Percentiles rank a stretch among this genome's conserved stretches.
Evolutionary conservation across 2,113 vertebrate genomes (phyloP).

Genomic region (Megaptera novaeangliae): DNA sequence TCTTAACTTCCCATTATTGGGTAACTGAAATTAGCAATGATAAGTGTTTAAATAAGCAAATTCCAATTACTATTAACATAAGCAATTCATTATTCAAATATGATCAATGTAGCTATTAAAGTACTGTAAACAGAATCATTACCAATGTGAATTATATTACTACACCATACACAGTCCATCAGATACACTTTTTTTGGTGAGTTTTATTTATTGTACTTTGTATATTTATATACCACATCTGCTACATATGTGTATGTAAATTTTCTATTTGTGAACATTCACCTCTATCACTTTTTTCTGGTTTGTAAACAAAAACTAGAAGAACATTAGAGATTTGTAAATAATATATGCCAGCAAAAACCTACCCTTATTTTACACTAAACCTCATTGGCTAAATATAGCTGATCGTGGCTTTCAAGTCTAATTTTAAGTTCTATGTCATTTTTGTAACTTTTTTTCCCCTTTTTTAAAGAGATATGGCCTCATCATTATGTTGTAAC

Average conservation of each 20-base stretch:
- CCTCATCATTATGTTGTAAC: neutral
- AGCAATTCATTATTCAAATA: constrained; percentile 59
- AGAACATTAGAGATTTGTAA: neutral
- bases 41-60: constrained; percentile 62
- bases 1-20: constrained; percentile 28
- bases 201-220: neutral
- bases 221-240: neutral
- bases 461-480: neutral
- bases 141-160: constrained; percentile 20
- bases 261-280: neutral
- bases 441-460: neutral
- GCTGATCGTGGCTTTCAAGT: neutral
- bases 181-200: neutral
- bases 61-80: constrained; percentile 56
- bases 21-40: constrained; percentile 60
- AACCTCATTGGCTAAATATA: neutral
- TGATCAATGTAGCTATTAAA: constrained; percentile 58
- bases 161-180: neutral
- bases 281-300: neutral
- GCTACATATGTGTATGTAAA: neutral
- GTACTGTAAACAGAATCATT: constrained; percentile 45
- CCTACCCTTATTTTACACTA: neutral
- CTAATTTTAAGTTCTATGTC: neutral
- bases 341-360: neutral
- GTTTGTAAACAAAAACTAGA: neutral